These are phyloP conservation scores for Bombylius discolor DNA, from an alignment of 2,888 invertebrate species.

Conservation along the genomic window DNA sequence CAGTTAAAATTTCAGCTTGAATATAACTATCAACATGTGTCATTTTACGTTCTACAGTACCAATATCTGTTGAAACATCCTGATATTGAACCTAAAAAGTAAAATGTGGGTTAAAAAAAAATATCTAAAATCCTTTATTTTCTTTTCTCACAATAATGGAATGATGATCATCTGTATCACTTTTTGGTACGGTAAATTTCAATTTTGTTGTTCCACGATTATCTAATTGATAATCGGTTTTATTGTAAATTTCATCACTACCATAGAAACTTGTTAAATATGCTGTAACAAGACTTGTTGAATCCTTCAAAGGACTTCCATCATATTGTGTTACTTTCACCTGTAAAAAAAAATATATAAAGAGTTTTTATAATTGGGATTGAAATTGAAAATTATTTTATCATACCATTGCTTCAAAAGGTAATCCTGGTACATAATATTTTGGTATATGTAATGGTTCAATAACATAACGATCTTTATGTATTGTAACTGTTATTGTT, in stretches of 20 bases:
- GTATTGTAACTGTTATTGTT: slow-evolving; percentile 62
- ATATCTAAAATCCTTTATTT: no score
- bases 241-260: slow-evolving; percentile 33
- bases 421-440: slow-evolving; percentile 84
- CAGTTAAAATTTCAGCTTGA: slow-evolving; percentile 41
- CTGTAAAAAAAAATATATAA: slow-evolving; percentile 27
- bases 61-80: slow-evolving; percentile 45
- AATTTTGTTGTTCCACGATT: slow-evolving; percentile 28
- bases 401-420: slow-evolving; percentile 41
- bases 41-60: slow-evolving; percentile 28
- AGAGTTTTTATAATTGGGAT: neutral
- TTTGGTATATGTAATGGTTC: slow-evolving; percentile 73
- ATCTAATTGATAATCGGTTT: slow-evolving; percentile 26
- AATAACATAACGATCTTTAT: slow-evolving; percentile 64
- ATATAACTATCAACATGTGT: slow-evolving; percentile 26
- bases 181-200: slow-evolving; percentile 31
- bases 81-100: slow-evolving; percentile 56
- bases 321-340: slow-evolving; percentile 61
- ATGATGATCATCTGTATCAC: slow-evolving; percentile 29
- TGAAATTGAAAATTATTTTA: neutral
- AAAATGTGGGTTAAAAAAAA: neutral
- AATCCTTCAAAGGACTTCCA: slow-evolving; percentile 48
- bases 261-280: slow-evolving; percentile 31
- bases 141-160: slow-evolving; percentile 28
- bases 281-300: slow-evolving; percentile 42